phyloP scores from a whole-genome alignment of 1,140 invertebrate genomes.

The Dreissena rostriformis region DNA sequence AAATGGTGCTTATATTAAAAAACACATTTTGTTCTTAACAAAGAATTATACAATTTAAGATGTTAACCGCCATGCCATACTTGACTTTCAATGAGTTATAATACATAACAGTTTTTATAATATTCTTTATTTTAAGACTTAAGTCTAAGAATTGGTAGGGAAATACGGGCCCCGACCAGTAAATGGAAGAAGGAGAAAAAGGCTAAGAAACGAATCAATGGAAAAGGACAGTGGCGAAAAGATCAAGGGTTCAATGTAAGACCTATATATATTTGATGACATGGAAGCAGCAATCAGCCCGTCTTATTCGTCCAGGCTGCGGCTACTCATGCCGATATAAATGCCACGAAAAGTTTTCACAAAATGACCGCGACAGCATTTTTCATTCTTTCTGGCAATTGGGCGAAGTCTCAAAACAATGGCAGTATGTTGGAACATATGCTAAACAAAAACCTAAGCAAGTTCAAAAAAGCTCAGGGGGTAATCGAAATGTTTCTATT shows the following conservation, averaged over 20 bases:
- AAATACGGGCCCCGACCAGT: no score
- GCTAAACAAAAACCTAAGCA: not conserved
- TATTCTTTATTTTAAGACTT: no score
- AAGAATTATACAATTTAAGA: no score
- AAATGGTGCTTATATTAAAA: no score
- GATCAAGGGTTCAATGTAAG: constrained; percentile 10
- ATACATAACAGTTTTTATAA: no score
- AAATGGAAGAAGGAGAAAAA: constrained; percentile 17
- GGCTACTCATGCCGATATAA: constrained; percentile 8
- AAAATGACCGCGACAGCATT: not conserved
- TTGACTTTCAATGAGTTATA: no score
- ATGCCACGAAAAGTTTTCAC: not conserved
- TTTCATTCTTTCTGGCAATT: constrained; percentile 2
- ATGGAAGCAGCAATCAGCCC: not conserved
- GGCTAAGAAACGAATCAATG: constrained; percentile 4
- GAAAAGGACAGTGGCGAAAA: constrained; percentile 21
- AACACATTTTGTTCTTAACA: no score
- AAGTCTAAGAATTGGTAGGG: no score
- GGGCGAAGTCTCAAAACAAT: constrained; percentile 11
- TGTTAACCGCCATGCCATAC: no score
- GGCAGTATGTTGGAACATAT: constrained; percentile 5
- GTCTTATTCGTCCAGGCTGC: constrained; percentile 1
- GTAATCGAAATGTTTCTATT: constrained; percentile 1
- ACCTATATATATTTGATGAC: not conserved
- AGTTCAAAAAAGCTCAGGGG: not conserved